phyloP scores from a whole-genome alignment of 2,888 invertebrate genomes.

The Vandiemenella viatica region DNA sequence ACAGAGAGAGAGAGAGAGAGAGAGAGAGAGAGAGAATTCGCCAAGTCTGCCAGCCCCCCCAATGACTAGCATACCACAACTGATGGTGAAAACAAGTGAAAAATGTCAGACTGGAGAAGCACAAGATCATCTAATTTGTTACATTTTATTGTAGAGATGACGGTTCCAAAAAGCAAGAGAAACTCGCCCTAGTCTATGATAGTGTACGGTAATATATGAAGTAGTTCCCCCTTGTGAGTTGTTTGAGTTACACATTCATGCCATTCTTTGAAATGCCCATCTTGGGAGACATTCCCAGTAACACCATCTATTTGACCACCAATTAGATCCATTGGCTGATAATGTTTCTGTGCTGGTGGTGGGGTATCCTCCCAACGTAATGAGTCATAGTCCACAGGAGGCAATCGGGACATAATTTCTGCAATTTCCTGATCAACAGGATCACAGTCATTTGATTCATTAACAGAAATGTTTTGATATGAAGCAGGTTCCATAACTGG shows the following conservation, averaged over 20 bases:
- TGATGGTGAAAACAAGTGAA: no score
- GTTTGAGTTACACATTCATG: conserved; percentile 66
- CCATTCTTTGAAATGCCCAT: conserved; percentile 66
- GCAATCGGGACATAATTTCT: conserved; percentile 44
- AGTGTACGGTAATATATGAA: conserved; percentile 92
- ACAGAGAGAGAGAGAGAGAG: no score
- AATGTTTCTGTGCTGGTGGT: conserved; percentile 12
- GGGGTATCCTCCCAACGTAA: conserved; percentile 32
- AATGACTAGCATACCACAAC: no score
- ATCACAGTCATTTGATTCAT: not conserved
- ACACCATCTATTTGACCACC: conserved; percentile 29
- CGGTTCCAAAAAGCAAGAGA: no score
- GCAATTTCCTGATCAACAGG: not conserved
- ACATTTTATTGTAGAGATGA: no score
- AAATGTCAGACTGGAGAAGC: no score
- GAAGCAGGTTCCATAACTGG: not conserved
- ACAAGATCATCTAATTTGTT: no score
- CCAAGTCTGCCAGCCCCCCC: no score
- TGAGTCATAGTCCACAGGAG: conserved; percentile 40
- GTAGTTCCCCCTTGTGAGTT: conserved; percentile 59
- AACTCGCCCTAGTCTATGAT: conserved; percentile 92
- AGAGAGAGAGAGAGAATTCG: no score
- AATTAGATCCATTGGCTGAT: conserved; percentile 16
- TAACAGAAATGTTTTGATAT: conserved; percentile 2
- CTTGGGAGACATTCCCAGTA: conserved; percentile 38